These are phyloP conservation scores for Haliclona indistincta DNA, from an alignment of 37 sponge, comb jelly and placozoan genomes.

Conservation along the genomic window DNA sequence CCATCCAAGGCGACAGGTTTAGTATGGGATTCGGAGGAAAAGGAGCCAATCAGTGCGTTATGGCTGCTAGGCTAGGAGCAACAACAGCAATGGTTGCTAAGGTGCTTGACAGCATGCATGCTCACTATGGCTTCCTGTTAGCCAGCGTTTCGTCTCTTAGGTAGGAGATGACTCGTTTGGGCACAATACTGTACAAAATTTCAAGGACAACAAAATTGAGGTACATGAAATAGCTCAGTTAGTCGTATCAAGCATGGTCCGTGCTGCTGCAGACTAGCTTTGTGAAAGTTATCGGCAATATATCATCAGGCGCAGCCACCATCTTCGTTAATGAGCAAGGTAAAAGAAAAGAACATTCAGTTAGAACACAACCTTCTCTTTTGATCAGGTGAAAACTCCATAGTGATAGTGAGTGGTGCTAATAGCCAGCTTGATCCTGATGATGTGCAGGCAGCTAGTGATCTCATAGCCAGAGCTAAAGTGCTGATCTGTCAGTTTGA, in stretches of 20 bases:
- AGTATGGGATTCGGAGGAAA: conserved; percentile 94
- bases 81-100: conserved; percentile 93
- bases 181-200: conserved; percentile 80
- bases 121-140: too few species aligned
- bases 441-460: conserved; percentile 62
- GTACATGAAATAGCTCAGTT: conserved; percentile 15
- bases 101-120: conserved; percentile 27
- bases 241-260: not conserved
- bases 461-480: conserved; percentile 62
- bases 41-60: conserved; percentile 99
- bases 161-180: conserved; percentile 95
- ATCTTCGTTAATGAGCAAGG: conserved; percentile 82
- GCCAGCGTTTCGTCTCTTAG: too few species aligned
- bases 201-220: conserved; percentile 69
- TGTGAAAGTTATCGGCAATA: conserved; percentile 51
- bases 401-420: conserved; percentile 94
- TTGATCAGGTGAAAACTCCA: conserved; percentile 83
- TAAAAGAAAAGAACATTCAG: not conserved
- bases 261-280: conserved; percentile 34
- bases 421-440: conserved; percentile 55
- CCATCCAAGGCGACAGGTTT: conserved; percentile 80
- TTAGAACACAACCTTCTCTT: not conserved
- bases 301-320: conserved; percentile 81
- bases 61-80: conserved; percentile 95
- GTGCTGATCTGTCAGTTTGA: conserved; percentile 95